Conservation (phyloP, 2,113 vertebrate genomes). For the Otocyon megalotis region DNA sequence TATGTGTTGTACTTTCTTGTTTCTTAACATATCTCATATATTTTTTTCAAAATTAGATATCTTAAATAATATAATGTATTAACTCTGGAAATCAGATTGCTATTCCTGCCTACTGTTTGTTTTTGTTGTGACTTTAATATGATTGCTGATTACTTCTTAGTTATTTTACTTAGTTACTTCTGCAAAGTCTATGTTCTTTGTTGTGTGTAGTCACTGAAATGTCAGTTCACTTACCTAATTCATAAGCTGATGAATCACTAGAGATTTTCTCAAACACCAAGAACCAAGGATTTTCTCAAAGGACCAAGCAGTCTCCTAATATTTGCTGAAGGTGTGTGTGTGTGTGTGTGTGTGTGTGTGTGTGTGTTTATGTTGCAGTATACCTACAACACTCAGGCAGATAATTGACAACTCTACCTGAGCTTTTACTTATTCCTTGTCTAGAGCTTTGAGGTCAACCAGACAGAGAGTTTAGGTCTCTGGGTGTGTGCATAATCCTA, state of each 20-base stretch:
- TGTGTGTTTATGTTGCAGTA: neutral
- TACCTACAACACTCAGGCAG: neutral
- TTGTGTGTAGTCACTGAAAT: neutral
- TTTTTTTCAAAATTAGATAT: neutral
- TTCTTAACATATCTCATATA: neutral
- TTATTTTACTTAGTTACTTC: neutral
- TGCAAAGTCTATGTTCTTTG: neutral
- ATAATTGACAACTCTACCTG: neutral
- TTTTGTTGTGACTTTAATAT: neutral
- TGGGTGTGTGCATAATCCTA: neutral
- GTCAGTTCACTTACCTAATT: neutral
- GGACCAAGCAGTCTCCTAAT: neutral
- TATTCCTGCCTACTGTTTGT: neutral
- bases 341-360: neutral
- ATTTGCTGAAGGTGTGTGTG: neutral
- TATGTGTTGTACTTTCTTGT: neutral
- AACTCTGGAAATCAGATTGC: neutral
- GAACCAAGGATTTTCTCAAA: neutral
- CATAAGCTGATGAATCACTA: neutral
- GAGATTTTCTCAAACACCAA: slow-evolving; percentile 8
- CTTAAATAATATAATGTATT: slow-evolving; percentile 26
- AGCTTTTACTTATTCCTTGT: neutral
- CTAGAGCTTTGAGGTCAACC: neutral
- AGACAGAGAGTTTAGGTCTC: neutral
- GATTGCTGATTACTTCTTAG: neutral